A percentile compares a stretch with the other conserved stretches of the same genome.
Evolutionary conservation across 1,140 invertebrate genomes (phyloP).

Genomic region (Condylostylus longicornis): DNA sequence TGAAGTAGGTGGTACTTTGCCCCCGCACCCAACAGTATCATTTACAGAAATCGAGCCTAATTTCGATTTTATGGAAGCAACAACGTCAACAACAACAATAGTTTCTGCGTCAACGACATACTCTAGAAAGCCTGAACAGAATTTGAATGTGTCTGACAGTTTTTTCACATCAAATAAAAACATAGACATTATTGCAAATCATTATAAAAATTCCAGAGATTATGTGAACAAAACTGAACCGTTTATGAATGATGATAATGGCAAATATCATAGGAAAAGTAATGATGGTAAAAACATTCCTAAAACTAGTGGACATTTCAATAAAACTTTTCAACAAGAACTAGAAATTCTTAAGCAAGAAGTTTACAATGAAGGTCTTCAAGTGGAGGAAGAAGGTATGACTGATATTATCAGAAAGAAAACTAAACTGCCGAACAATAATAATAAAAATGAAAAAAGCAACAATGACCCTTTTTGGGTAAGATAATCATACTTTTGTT

Average conservation of each 20-base stretch:
- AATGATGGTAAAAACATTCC: too few species aligned
- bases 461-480: constrained; percentile 13
- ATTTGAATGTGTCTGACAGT: constrained; percentile 6
- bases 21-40: constrained; percentile 17
- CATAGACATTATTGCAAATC: not conserved
- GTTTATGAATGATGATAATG: too few species aligned
- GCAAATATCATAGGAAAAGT: too few species aligned
- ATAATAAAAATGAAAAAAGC: constrained; percentile 24
- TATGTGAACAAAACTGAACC: too few species aligned
- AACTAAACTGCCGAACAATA: constrained; percentile 40
- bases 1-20: constrained; percentile 1
- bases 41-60: too few species aligned
- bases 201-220: too few species aligned
- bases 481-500: too few species aligned
- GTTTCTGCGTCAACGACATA: too few species aligned
- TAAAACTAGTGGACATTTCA: constrained; percentile 37
- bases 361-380: constrained; percentile 57
- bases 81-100: too few species aligned
- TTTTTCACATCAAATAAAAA: not conserved
- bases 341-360: constrained; percentile 63
- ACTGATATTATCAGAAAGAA: constrained; percentile 50
- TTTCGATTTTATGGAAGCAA: too few species aligned
- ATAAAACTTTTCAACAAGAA: constrained; percentile 51
- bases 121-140: too few species aligned
- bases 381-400: constrained; percentile 66